Conservation (phyloP, 2,888 invertebrate species). For the Tridacna crocea region DNA sequence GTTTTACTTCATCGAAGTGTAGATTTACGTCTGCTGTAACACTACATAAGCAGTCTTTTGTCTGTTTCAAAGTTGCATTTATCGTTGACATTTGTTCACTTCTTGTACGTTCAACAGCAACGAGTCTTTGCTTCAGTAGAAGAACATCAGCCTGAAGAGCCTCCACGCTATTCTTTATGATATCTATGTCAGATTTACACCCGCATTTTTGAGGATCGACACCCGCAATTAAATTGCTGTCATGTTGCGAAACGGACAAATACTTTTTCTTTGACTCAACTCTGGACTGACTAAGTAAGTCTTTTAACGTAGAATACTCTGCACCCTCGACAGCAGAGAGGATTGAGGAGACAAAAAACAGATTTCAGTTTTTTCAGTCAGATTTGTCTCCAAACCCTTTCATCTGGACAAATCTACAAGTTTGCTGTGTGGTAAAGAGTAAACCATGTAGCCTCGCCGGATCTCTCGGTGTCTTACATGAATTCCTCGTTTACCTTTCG, state of each 20-base stretch:
- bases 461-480: no score
- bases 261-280: not conserved
- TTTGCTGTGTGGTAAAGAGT: no score
- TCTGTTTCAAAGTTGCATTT: not conserved
- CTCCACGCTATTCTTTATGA: not conserved
- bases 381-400: no score
- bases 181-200: not conserved
- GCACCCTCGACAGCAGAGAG: constrained; percentile 11
- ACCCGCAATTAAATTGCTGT: not conserved
- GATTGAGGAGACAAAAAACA: not conserved
- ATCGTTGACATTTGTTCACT: not conserved
- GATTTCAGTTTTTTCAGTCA: no score
- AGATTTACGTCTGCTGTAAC: not conserved
- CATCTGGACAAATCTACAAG: no score
- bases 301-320: constrained; percentile 6
- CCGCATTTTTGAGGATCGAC: not conserved
- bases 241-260: not conserved
- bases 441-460: no score
- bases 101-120: constrained; percentile 3
- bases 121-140: constrained; percentile 3
- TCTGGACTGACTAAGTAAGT: constrained; percentile 5
- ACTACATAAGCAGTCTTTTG: not conserved
- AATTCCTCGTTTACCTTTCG: no score
- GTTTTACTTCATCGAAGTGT: not conserved
- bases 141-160: constrained; percentile 17